Percentiles rank a stretch among this genome's conserved stretches.
These are phyloP conservation scores for Drosophila merina DNA, from an alignment of 2,888 invertebrate genomes.

Conservation along the genomic window DNA sequence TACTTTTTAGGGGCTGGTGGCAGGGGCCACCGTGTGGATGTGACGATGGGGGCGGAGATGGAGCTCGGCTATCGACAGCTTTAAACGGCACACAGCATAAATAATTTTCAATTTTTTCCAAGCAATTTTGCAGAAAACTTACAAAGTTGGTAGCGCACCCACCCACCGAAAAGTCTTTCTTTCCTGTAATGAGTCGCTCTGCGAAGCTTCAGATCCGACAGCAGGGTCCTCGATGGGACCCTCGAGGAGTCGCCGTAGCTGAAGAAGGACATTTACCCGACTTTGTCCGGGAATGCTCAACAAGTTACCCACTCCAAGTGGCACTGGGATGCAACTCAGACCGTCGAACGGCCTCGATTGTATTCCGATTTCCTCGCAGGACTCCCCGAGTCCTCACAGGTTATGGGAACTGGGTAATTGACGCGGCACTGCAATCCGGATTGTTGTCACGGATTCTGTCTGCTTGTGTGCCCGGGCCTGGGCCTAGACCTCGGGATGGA, in stretches of 20 bases:
- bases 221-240: constrained; percentile 42
- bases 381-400: constrained; percentile 57
- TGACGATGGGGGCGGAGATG: constrained; percentile 7
- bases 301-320: constrained; percentile 69
- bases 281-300: constrained; percentile 50
- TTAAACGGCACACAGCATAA: constrained; percentile 67
- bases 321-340: constrained; percentile 19
- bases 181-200: constrained; percentile 67
- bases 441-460: constrained; percentile 71
- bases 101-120: constrained; percentile 77
- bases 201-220: constrained; percentile 27
- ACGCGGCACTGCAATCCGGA: constrained; percentile 69
- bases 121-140: constrained; percentile 67
- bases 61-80: constrained; percentile 68
- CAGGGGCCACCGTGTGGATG: not conserved
- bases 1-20: constrained; percentile 22
- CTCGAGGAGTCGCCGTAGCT: constrained; percentile 20
- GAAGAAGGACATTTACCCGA: constrained; percentile 25
- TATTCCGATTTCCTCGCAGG: constrained; percentile 62
- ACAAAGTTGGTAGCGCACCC: constrained; percentile 60
- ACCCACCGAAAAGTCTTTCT: constrained; percentile 12
- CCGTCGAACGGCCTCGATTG: constrained; percentile 41
- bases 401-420: constrained; percentile 79
- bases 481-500: constrained; percentile 14
- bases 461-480: constrained; percentile 21